Base-by-base conservation (phyloP, 2,888 invertebrate genomes). In the Chorisops tibialis region DNA sequence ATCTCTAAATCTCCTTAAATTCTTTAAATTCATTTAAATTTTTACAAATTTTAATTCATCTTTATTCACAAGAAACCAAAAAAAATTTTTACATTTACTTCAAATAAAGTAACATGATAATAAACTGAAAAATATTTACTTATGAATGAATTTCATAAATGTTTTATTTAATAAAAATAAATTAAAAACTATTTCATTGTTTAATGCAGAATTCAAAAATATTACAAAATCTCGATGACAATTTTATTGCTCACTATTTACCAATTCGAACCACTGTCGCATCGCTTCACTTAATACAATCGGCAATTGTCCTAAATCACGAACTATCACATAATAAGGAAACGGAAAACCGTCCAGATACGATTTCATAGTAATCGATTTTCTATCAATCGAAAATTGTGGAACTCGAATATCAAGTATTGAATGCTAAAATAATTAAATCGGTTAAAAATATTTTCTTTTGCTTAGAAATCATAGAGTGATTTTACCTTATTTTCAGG, bases 321-420 rank as follows among this genome's bases (percentile, higher is more conserved):
- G 81, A 24, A 99, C 83, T 70, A 99, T 90, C 51, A 99, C 84
- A 77, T 99, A 99, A 81, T 94, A 98, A 0, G 97, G 96, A 78
- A 99, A 99, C 1, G 99, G 99, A 79, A 99, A 99, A 50, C 85
- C 85, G 71, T 97, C 96, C 81, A 99, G 86, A 75, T 98, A 98
- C 0, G 89, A 86, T 68, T 85, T 83, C 70, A 95, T 88, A 49
- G 82, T 81, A 4, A 83, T 73, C 14, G 84, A 72, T 67, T 83
- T 80, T 63, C 82, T 81, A 30, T 82, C 82, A 3, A 81, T 81
- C 38, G 80, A 82, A 67, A 91, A 88, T 14, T 88, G 76, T 0
- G 93, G 91, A 70, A 89, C 86, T 66, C 88, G 83, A 70, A 96
- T 92, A 74, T 98, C 94, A 69, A 93, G 80, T 69, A 99, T 91